Conservation (phyloP, 2,113 vertebrate species). For the Camelus bactrianus region DNA sequence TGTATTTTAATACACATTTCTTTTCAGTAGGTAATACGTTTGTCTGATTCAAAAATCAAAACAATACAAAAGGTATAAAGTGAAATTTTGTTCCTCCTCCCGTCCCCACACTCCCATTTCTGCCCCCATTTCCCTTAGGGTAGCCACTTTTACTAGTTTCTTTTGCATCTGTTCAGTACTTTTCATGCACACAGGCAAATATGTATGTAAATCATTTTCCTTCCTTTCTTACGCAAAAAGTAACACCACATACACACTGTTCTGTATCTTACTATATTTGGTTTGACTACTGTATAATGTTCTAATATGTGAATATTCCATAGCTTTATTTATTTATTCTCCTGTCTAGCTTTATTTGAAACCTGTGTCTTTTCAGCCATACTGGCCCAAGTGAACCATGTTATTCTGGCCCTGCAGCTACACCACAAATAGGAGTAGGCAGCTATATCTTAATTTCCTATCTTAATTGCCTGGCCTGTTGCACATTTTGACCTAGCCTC, state of each 20-base stretch:
- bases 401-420: background rate
- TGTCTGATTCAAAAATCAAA: conserved; percentile 24
- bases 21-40: background rate
- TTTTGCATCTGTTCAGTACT: conserved; percentile 15
- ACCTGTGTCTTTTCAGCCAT: conserved; percentile 44
- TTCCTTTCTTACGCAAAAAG: conserved; percentile 51
- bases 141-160: background rate
- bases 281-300: conserved; percentile 57
- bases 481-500: conserved; percentile 2
- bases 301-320: conserved; percentile 56
- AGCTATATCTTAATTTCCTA: conserved; percentile 62
- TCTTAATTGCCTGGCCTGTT: background rate
- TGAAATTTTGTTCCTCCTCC: background rate
- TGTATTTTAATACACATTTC: background rate
- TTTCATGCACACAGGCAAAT: conserved; percentile 1
- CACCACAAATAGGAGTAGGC: background rate
- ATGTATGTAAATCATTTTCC: background rate
- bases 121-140: background rate
- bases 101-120: background rate
- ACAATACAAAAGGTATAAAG: background rate
- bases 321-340: conserved; percentile 56
- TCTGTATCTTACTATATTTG: conserved; percentile 50
- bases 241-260: background rate
- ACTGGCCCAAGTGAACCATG: conserved; percentile 14
- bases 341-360: conserved; percentile 58